Evolutionary conservation across 23 tunicate genomes (phyloP).

Genomic region (Ciona savignyi): DNA sequence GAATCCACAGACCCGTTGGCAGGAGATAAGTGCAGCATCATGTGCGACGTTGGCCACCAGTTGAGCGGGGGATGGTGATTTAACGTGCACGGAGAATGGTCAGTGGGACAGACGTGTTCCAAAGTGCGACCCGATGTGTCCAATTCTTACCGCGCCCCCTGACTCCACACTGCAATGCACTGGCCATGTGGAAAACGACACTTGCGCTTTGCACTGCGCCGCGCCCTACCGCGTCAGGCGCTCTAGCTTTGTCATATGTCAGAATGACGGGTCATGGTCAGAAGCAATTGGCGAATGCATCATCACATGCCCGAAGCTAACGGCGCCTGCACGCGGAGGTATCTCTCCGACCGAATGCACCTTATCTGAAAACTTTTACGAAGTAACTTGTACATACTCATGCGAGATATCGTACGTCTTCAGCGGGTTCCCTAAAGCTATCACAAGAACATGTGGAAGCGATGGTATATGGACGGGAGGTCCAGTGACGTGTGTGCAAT

Average conservation of each 20-base stretch:
- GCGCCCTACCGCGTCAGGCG: background rate
- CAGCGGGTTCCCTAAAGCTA: background rate
- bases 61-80: background rate
- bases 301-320: background rate
- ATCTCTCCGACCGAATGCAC: background rate
- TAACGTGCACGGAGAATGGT: constrained; percentile 8
- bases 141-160: background rate
- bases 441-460: background rate
- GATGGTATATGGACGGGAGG: background rate
- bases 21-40: background rate
- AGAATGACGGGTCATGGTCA: background rate
- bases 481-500: background rate
- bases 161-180: background rate
- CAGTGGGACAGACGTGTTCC: background rate
- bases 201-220: background rate
- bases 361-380: background rate
- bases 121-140: background rate
- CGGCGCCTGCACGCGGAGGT: background rate
- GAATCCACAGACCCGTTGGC: background rate
- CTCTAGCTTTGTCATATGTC: background rate
- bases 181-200: background rate
- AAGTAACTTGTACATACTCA: background rate
- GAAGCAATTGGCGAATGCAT: background rate
- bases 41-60: background rate
- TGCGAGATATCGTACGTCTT: background rate